Evolutionary conservation across 2,797 vertebrate genomes (phyloP), one percentile per base, ranked within the genome.

Genomic region (Gastrophryne carolinensis): DNA sequence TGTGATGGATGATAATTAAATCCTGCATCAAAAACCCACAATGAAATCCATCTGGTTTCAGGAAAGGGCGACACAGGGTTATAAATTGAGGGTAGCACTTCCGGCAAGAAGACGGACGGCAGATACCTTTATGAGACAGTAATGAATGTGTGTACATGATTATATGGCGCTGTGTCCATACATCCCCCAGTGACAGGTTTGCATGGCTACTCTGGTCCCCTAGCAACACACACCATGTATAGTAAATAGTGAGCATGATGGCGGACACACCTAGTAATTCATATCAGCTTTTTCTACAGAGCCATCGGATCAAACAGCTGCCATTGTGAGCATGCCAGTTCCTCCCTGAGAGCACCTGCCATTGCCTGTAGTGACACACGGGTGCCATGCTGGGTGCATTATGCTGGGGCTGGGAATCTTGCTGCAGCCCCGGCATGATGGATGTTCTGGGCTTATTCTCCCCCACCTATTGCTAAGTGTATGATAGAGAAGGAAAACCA

Each of bases 231-330:
- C 65, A 67, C 12, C 6, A 8, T 49, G 56, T 19, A 68, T 68
- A 68, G 65, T 68, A 67, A 67, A 67, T 67, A 67, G 49, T 53
- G 23, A 35, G 49, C 17, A 26, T 9, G 49, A 67, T 26, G 30
- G 23, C 21, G 35, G 64, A 54, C 64, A 68, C 65, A 56, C 65
- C 65, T 68, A 17, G 49, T 27, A 67, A 66, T 66, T 66, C 63
- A 66, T 3, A 29, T 13, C 15, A 15, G 27, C 10, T 39, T 54
- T 32, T 15, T 26, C 12, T 17, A 34, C 21, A n/a, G n/a, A 3
- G 17, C 13, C 17, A 13, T 15, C 1, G 44, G n/a, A 1, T 26
- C 4, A 34, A 11, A 27, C 24, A 53, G 23, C 30, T 24, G 21
- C 12, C 3, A 5, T 66, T 35, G 12, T 27, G 5, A 13, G 5